Evolutionary conservation across 2,888 invertebrate species (phyloP), one percentile per base, ranked within the genome.

Genomic region (Hecatera dysodea): DNA sequence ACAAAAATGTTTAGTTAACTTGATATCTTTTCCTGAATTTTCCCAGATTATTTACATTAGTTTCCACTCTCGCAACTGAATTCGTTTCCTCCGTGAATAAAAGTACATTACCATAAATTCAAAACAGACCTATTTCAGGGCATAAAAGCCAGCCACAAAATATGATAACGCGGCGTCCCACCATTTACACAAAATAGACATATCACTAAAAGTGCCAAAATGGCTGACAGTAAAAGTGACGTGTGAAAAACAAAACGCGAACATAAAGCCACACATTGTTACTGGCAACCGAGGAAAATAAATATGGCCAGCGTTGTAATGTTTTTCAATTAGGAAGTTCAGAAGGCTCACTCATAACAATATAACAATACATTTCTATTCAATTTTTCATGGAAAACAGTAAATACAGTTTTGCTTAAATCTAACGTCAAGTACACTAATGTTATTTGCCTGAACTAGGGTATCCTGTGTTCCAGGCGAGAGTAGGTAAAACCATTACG

Each of bases 151-250:
- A 79, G 62, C 57, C 71, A 57, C 64, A 52, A 71, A 72, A 71
- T 55, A 67, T 61, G 64, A 67, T 62, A 75, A 55, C 64, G 61
- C 55, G 57, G 12, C 24, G 50, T 61, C 55, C 50, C 59, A 66
- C 52, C 65, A 72, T 83, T 75, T 76, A 57, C 71, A 72, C 76
- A 83, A 79, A 74, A 81, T 72, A 76, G 68, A 72, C 67, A 72
- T 70, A 79, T 76, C 76, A 76, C 62, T 81, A 81, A 83, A 78
- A 78, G 22, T 62, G 72, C 57, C 59, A 64, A 67, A 82, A 82
- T 67, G 60, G 55, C 72, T 64, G 48, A 72, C 75, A 76, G 82
- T 76, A 78, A 83, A n/a, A 74, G 53, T 46, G 50, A 72, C 62
- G 75, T 63, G 74, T 73, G 67, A 78, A 76, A 82, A 78, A 83